Conservation (phyloP, 2,113 vertebrate genomes). For the Glaucomys volans region DNA sequence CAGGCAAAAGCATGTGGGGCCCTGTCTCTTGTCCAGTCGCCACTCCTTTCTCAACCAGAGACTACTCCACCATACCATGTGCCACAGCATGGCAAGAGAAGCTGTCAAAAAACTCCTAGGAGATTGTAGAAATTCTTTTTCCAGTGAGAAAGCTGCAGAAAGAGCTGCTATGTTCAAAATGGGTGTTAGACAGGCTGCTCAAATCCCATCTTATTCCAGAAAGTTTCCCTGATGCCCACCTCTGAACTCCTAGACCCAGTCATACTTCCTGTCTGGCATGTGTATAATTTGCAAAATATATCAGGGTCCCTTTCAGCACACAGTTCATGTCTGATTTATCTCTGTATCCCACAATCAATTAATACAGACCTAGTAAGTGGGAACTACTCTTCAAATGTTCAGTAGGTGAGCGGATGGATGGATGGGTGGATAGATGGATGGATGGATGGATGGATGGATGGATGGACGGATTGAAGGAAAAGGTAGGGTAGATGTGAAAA, state of each 20-base stretch:
- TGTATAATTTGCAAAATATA: constrained; percentile 24
- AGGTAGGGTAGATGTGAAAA: not conserved
- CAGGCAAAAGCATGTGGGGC: constrained; percentile 1
- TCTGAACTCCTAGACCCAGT: not conserved
- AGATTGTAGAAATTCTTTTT: not conserved
- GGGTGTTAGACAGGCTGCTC: not conserved
- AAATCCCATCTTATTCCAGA: constrained; percentile 27
- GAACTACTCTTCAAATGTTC: not conserved
- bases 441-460: not conserved
- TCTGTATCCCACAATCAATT: constrained; percentile 16
- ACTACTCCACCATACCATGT: not conserved
- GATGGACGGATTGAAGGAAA: not conserved
- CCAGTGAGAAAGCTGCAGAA: not conserved
- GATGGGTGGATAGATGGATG: no score
- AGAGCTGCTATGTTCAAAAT: not conserved
- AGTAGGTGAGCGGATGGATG: not conserved
- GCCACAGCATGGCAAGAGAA: not conserved
- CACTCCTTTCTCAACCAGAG: constrained; percentile 31
- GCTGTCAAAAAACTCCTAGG: constrained; percentile 15
- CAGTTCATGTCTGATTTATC: not conserved
- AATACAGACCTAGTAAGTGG: not conserved
- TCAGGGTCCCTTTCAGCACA: not conserved
- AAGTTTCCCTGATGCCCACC: not conserved
- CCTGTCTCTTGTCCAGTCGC: not conserved
- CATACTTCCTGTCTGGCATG: not conserved